phyloP scores from a whole-genome alignment of 2,113 vertebrate genomes.

The Dendrocopos noguchii region DNA sequence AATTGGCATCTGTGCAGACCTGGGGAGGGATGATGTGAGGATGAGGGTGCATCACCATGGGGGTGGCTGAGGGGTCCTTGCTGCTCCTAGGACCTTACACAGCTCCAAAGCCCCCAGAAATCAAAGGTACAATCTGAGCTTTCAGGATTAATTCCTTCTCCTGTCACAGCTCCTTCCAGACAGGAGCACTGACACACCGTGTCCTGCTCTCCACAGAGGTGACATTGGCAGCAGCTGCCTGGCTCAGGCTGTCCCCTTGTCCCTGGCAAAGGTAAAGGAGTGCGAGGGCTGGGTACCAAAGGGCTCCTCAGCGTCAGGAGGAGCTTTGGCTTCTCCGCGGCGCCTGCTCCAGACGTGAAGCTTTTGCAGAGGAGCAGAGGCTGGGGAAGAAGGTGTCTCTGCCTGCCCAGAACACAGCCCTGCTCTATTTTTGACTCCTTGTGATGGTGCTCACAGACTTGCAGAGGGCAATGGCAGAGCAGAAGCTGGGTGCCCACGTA shows the following conservation, averaged over 20 bases:
- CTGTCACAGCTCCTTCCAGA: neutral
- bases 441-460: neutral
- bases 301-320: neutral
- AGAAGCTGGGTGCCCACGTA: neutral
- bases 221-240: neutral
- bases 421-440: neutral
- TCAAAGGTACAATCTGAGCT: neutral
- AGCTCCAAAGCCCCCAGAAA: neutral
- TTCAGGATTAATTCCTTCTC: neutral
- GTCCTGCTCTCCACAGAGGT: neutral
- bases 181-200: neutral
- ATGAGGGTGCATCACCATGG: fast-evolving
- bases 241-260: neutral
- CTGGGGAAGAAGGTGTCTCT: neutral
- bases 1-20: fast-evolving
- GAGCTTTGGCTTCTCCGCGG: neutral
- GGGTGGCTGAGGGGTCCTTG: neutral
- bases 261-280: neutral
- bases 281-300: neutral
- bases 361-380: neutral
- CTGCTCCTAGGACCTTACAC: neutral
- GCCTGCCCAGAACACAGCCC: neutral
- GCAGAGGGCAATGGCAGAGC: fast-evolving
- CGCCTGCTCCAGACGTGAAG: neutral
- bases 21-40: neutral